Conservation (phyloP, 2,797 vertebrate genomes). For the Parotocinclus haroldoi region DNA sequence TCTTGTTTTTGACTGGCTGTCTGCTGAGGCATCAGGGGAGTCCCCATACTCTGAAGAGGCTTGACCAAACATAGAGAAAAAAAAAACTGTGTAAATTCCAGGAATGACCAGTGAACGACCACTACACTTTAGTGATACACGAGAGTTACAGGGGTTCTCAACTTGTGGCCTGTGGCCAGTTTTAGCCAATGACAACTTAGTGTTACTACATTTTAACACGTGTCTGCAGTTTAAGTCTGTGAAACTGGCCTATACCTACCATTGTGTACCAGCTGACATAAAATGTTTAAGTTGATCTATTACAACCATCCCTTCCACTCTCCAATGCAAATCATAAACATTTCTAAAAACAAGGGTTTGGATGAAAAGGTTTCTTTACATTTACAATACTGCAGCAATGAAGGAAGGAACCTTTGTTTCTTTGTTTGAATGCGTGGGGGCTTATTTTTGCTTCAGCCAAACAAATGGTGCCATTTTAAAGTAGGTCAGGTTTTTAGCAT, state of each 20-base stretch:
- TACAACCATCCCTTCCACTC: too few relatives aligned
- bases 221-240: too few relatives aligned
- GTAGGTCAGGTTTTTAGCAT: conserved; percentile 70
- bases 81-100: conserved; percentile 13
- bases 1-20: conserved; percentile 71
- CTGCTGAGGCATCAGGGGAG: conserved; percentile 79
- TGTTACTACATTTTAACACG: too few relatives aligned
- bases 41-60: conserved; percentile 79
- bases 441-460: conserved; percentile 46
- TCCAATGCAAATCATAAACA: conserved; percentile 13
- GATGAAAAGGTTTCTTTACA: conserved; percentile 26
- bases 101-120: too few relatives aligned
- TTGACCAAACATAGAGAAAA: conserved; percentile 51
- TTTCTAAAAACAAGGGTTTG: conserved; percentile 1
- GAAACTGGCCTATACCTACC: too few relatives aligned
- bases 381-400: conserved; percentile 17
- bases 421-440: conserved; percentile 33
- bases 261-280: too few relatives aligned
- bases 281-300: too few relatives aligned
- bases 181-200: too few relatives aligned
- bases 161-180: too few relatives aligned
- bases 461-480: conserved; percentile 59
- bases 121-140: too few relatives aligned
- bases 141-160: too few relatives aligned
- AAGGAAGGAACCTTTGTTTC: conserved; percentile 30